Base-by-base conservation (phyloP, 2,888 invertebrate genomes). In the Ethmia dodecea region DNA sequence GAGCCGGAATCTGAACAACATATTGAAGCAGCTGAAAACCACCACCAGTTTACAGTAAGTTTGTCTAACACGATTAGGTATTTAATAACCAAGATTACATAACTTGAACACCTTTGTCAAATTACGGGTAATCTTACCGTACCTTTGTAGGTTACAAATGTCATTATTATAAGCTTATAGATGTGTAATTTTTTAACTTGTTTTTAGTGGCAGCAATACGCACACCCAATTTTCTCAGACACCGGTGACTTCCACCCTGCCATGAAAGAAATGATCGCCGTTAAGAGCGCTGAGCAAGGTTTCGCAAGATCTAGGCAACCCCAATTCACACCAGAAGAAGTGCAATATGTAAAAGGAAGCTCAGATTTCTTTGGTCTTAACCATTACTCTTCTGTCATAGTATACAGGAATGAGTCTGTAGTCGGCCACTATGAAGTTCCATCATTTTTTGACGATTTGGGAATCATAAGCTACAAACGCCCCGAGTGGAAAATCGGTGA, bases 321-420 rank as follows among this genome's bases (percentile, higher is more conserved):
- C 0, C 67, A 70, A 48, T 88, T 91, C 37, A 88, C 88, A 2
- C 37, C 60, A 0, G 84, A 89, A 31, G 92, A 92, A 81, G 80
- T 91, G 1, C 66, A 79, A 26, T 78, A 79, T 31, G 81, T 93
- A 11, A 79, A 71, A n/a, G 89, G 84, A 22, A 53, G 63, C 1
- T 86, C 89, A 0, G 94, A 94, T 56, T 92, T 90, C 67, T 88
- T 93, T 40, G 92, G 92, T 5, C 61, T 93, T 3, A 93, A 93
- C 50, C 88, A 90, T 42, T 94, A 94, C 60, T 87, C 89, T 0
- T 72, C 88, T 3, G 60, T 58, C 39, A 49, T 88, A 30, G 73
- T 69, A 1, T 83, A 77, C 5, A 59, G 54, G 47, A 68, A 72
- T 33, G 60, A 55, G 32, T 53, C 60, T 14, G 47, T 41, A 0